Percentiles rank a stretch among this genome's conserved stretches.
Evolutionary conservation across 2,888 invertebrate genomes (phyloP).

Genomic region (Chironomus tentans): DNA sequence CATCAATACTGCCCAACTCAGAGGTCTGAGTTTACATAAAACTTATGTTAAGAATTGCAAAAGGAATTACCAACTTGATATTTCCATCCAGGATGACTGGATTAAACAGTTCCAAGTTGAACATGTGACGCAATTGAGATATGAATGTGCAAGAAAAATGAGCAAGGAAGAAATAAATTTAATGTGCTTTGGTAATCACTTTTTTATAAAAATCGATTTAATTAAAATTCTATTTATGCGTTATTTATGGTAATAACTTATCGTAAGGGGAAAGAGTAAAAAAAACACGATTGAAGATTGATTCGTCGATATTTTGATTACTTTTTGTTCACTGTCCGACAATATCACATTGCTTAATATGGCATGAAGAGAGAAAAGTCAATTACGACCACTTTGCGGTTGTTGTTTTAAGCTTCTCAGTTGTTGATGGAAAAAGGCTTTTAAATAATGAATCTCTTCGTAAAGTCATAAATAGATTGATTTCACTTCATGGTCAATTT

Average conservation of each 20-base stretch:
- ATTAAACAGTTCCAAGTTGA: too few relatives aligned
- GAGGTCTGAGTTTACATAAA: too few relatives aligned
- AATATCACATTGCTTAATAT: background rate
- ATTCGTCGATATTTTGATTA: background rate
- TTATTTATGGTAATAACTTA: slow-evolving; percentile 1
- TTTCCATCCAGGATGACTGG: background rate
- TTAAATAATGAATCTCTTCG: background rate
- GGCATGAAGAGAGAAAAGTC: background rate
- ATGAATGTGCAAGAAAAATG: background rate
- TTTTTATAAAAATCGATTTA: slow-evolving; percentile 6
- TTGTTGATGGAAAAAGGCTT: background rate
- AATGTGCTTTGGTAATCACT: background rate
- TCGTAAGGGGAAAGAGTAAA: background rate
- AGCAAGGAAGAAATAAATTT: background rate
- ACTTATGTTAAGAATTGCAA: too few relatives aligned
- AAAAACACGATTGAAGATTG: background rate
- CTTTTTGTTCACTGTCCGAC: background rate
- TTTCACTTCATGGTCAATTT: slow-evolving; percentile 10
- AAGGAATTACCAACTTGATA: background rate
- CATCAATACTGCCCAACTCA: too few relatives aligned
- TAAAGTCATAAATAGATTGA: background rate
- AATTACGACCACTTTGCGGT: slow-evolving; percentile 2
- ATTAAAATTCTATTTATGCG: slow-evolving; percentile 10
- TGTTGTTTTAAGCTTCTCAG: background rate
- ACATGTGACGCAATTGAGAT: background rate